Evolutionary conservation across 2,113 vertebrate genomes (phyloP), one percentile per base, ranked within the genome.

Genomic region (Lophura nycthemera): DNA sequence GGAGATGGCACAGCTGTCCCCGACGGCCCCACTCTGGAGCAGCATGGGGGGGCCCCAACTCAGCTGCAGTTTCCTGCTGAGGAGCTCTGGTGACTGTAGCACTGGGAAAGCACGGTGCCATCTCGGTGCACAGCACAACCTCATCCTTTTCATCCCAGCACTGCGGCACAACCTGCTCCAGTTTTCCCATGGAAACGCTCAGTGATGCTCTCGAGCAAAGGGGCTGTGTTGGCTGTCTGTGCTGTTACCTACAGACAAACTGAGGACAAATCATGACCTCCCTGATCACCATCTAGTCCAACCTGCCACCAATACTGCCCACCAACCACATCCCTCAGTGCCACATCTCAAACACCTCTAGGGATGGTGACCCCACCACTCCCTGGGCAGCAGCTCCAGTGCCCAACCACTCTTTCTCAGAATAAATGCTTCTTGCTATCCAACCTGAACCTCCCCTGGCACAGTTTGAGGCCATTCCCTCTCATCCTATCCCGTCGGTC

Each of bases 211-310:
- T 79, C 91, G 67, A 94, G 61, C 47, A 57, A 24, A 74, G 56
- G 30, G 1, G 3, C 64, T 76, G 54, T 38, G 34, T 1, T 0
- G 80, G 82, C 88, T 57, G 29, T 70, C 72, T 92, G 10, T 60
- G 85, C 75, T 88, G 79, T 88, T 83, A 91, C 89, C 92, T 84
- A 85, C 84, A 91, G 63, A 89, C 60, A 40, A 73, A 32, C 60
- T 4, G 11, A 91, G 70, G 85, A 87, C 42, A 91, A 80, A 96
- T 85, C 91, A 17, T 29, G 52, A 54, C 52, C 27, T 17, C 52
- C 27, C 17, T 17, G 27, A 54, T 54, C 27, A 30, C 29, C 27
- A 30, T 30, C 52, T 17, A 54, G 52, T 54, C 27, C 15, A 54
- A 17, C 25, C 27, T 15, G 16, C 52, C 52, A 29, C 27, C 52